phyloP scores from a whole-genome alignment of 2,888 invertebrate species.

The Idaea straminata region DNA sequence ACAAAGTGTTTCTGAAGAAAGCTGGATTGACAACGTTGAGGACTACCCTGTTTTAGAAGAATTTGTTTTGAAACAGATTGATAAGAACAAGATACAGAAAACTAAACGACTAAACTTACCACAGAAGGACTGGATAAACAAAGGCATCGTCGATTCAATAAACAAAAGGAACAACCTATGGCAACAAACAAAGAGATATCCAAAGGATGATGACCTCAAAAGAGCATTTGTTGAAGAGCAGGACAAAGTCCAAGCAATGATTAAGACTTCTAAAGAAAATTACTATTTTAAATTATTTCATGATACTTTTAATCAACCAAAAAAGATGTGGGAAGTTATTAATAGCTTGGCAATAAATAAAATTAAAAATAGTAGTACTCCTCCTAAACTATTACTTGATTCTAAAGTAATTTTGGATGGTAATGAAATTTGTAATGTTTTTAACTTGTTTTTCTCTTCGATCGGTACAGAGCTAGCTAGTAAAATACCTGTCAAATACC shows the following conservation, averaged over 20 bases:
- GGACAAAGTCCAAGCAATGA: conserved; percentile 6
- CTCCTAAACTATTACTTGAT: conserved; percentile 2
- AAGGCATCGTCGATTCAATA: background rate
- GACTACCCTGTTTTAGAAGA: background rate
- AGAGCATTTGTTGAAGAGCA: background rate
- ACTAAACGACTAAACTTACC: background rate
- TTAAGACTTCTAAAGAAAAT: conserved; percentile 3
- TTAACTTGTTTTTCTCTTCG: conserved; percentile 19
- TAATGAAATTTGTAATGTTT: conserved; percentile 13
- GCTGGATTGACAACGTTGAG: background rate
- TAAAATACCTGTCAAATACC: conserved; percentile 15
- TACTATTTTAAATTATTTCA: background rate
- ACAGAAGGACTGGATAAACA: background rate
- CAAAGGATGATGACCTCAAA: background rate
- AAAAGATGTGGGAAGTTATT: conserved; percentile 9
- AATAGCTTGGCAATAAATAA: conserved; percentile 7
- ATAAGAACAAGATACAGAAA: background rate
- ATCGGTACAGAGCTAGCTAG: conserved; percentile 19
- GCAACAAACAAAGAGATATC: background rate
- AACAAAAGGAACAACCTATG: background rate
- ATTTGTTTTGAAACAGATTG: background rate
- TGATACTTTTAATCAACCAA: conserved; percentile 1
- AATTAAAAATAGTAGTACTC: conserved; percentile 14
- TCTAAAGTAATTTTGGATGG: background rate
- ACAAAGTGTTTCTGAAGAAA: background rate